Percentiles rank a stretch among this genome's conserved stretches.
phyloP scores from a whole-genome alignment of 2,113 vertebrate species.

The Mungos mungo region DNA sequence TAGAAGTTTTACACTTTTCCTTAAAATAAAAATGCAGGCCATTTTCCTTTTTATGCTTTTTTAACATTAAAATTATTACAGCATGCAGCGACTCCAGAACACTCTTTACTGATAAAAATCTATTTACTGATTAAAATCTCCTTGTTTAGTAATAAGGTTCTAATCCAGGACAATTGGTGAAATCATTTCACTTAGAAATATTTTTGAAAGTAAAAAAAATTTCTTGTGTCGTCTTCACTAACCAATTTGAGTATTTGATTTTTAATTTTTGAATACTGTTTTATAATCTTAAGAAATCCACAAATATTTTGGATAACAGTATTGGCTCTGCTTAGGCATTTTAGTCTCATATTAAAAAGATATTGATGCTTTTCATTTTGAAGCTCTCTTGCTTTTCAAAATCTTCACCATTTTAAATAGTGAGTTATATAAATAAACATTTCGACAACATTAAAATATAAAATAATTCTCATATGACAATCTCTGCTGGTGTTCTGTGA shows the following conservation, averaged over 20 bases:
- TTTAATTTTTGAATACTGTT: background rate
- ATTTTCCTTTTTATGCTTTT: background rate
- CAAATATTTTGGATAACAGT: background rate
- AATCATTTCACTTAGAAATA: background rate
- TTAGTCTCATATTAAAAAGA: background rate
- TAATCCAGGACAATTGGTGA: background rate
- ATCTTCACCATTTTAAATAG: background rate
- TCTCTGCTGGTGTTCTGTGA: background rate
- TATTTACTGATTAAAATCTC: background rate
- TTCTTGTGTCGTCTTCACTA: background rate
- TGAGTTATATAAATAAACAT: background rate
- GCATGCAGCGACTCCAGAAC: background rate
- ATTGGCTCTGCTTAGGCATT: background rate
- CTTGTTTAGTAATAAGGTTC: background rate
- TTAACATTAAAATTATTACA: conserved; percentile 21
- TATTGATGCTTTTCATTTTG: background rate
- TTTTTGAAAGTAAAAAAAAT: background rate
- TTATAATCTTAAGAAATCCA: background rate
- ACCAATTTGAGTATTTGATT: background rate
- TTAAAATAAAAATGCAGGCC: background rate
- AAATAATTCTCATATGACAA: background rate
- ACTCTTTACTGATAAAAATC: background rate
- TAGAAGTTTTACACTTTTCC: background rate
- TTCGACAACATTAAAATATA: background rate
- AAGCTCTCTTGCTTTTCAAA: background rate